phyloP scores from a whole-genome alignment of 1,140 invertebrate genomes.

The Sycophaga agraensis region DNA sequence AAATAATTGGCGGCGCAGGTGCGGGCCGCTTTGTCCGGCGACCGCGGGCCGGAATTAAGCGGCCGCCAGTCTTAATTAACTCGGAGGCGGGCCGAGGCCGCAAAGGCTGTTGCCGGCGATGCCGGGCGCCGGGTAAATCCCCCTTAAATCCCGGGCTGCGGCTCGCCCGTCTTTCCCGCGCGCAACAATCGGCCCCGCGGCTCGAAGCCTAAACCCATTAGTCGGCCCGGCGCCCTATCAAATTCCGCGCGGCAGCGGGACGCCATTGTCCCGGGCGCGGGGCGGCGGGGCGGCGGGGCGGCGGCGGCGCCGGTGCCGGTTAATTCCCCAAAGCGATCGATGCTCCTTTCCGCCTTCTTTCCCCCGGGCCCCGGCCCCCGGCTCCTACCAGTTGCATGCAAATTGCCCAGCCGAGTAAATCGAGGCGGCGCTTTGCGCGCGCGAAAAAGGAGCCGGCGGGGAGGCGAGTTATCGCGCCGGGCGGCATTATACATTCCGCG shows the following conservation, averaged over 20 bases:
- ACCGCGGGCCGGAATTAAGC: conserved; percentile 11
- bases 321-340: too few species aligned
- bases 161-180: background rate
- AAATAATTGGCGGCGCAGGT: background rate
- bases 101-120: too few species aligned
- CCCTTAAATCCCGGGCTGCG: conserved; percentile 35
- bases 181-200: conserved; percentile 13
- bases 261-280: too few species aligned
- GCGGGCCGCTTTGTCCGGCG: background rate
- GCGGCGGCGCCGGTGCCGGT: too few species aligned
- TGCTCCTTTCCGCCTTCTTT: background rate
- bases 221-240: background rate
- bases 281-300: too few species aligned
- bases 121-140: too few species aligned
- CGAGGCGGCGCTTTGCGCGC: background rate
- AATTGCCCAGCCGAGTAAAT: background rate
- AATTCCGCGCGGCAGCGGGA: background rate
- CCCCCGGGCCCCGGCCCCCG: too few species aligned
- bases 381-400: background rate
- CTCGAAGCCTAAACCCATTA: conserved; percentile 2
- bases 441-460: too few species aligned
- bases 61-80: conserved; percentile 43
- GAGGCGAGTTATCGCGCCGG: too few species aligned
- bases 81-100: conserved; percentile 24
- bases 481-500: too few species aligned